Percentiles rank a stretch among this genome's conserved stretches.
phyloP scores from a whole-genome alignment of 2,797 vertebrate genomes.

The Vultur gryphus region DNA sequence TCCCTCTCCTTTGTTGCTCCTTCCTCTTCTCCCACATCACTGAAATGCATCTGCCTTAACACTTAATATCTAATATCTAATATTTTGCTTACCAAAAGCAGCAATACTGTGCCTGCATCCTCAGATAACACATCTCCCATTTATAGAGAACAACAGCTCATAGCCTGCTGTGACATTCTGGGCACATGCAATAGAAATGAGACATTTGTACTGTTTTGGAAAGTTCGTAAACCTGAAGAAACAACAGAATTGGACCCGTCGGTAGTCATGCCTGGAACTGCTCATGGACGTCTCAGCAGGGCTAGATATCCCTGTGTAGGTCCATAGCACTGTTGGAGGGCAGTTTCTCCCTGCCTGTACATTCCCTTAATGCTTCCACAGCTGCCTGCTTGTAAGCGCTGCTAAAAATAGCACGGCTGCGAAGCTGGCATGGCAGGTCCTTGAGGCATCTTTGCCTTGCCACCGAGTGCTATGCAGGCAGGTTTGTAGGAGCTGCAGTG shows the following conservation, averaged over 20 bases:
- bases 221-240: neutral
- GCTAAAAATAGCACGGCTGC: rapidly evolving
- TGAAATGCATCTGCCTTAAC: neutral
- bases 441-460: neutral
- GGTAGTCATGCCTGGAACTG: neutral
- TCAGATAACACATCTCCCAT: neutral
- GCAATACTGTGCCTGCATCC: neutral
- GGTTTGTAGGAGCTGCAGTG: neutral
- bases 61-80: neutral
- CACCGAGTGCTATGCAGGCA: rapidly evolving
- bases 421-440: neutral
- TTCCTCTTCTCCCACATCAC: neutral
- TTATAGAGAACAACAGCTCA: neutral
- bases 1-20: neutral
- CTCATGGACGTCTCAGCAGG: neutral
- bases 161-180: neutral
- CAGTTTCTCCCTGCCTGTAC: neutral
- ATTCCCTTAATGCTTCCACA: neutral
- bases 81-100: neutral
- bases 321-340: neutral
- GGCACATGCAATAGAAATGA: neutral
- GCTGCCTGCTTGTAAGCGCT: neutral
- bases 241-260: neutral
- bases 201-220: neutral
- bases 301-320: neutral